Base-by-base conservation (phyloP, 2,113 vertebrate species). In the Pomatostomus ruficeps region DNA sequence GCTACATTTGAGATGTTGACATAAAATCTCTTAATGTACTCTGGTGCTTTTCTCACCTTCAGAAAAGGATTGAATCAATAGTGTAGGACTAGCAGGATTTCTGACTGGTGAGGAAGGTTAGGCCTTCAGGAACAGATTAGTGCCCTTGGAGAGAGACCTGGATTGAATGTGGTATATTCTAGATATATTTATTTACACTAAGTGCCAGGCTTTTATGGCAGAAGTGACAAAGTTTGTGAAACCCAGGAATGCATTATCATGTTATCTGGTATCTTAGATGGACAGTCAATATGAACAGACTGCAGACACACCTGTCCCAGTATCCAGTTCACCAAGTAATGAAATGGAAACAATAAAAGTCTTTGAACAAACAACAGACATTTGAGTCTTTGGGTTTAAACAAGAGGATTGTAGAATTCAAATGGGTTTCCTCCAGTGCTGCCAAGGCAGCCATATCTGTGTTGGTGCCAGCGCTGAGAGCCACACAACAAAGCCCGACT, bases 151-250 rank as follows among this genome's bases (percentile, higher is more conserved):
- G 84, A 88, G 84, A 82, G 66, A 70, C 59, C 85, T 83, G 71
- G 71, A 70, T 15, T 73, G 85, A 89, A 95, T 94, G 86, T 55
- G 51, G 58, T 93, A 40, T 93, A 94, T 88, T 48, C 58, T 58
- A 89, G 78, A 28, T 92, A 81, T 49, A 92, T 79, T 95, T 96
- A 88, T 95, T 96, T 94, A 85, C 94, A 76, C 33, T 28, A 52
- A 81, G 62, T 89, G 78, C 81, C 62, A 66, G 78, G 71, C 58
- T 18, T 74, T 90, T 94, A 93, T 96, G 94, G 93, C 71, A 93
- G 87, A 97, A 96, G 94, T 95, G 94, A 95, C 81, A 95, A 95
- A 96, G 96, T 95, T 96, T 96, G 91, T 94, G 96, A 96, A 93
- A 95, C 62, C 78, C 63, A 88, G 93, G 94, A 96, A 96, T 74